These are phyloP conservation scores for Laspeyria flexula DNA, from an alignment of 2,888 invertebrate genomes.

Conservation along the genomic window DNA sequence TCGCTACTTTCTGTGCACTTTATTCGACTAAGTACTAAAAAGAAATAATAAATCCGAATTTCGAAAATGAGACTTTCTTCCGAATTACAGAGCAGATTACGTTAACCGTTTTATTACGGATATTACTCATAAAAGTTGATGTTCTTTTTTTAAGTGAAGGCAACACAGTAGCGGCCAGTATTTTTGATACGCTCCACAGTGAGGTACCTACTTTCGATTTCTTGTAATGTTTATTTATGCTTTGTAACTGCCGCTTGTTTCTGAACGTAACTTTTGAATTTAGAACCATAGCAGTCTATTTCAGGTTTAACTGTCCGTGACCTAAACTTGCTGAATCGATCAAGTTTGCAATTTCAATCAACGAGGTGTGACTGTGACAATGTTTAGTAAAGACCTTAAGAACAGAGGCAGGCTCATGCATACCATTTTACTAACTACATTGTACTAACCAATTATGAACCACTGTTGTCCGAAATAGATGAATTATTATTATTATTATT, in stretches of 20 bases:
- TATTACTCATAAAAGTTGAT: conserved; percentile 28
- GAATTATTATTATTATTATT: no score
- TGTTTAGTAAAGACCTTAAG: no score
- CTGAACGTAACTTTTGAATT: no score
- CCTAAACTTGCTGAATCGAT: no score
- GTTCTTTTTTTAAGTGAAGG: conserved; percentile 23
- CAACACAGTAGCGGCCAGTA: conserved; percentile 20
- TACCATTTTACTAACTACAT: no score
- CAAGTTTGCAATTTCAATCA: no score
- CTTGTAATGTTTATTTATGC: conserved; percentile 9
- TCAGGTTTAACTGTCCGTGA: no score
- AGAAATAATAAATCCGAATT: conserved; percentile 2
- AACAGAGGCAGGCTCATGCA: no score
- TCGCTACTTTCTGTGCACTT: neutral
- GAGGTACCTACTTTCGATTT: conserved; percentile 41
- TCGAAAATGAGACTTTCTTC: conserved; percentile 28
- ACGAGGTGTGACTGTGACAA: no score
- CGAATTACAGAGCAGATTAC: conserved; percentile 34
- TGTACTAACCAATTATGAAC: no score
- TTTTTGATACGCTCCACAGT: conserved; percentile 37
- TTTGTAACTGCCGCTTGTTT: conserved; percentile 5
- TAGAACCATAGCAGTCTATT: no score
- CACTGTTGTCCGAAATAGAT: no score
- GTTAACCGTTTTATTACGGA: conserved; percentile 25
- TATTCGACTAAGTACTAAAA: neutral